Evolutionary conservation across 1,140 invertebrate species (phyloP).

Genomic region (Antheraea mylitta): DNA sequence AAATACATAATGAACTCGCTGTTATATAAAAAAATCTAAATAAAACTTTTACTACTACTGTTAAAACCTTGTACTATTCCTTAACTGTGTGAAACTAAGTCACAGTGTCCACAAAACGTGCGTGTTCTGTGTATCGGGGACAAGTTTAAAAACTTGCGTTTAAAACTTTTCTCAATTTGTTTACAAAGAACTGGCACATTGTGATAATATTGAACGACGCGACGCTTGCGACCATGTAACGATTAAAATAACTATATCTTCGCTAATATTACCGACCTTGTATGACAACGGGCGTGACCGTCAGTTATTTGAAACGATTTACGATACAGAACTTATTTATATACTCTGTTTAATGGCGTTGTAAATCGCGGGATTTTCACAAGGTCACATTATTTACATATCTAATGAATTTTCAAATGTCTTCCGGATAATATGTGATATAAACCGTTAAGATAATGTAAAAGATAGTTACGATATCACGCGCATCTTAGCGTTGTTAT

Average conservation of each 20-base stretch:
- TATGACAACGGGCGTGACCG: slow-evolving; percentile 24
- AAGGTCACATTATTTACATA: not conserved
- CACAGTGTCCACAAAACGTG: not conserved
- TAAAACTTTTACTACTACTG: not conserved
- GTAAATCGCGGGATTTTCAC: not conserved
- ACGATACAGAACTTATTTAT: slow-evolving; percentile 15
- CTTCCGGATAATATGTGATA: not conserved
- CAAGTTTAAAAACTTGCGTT: not conserved
- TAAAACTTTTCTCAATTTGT: slow-evolving; percentile 11
- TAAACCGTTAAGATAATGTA: not conserved
- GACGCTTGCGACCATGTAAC: slow-evolving; percentile 15
- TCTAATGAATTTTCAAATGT: not conserved
- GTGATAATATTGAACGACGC: slow-evolving; percentile 12
- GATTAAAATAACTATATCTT: slow-evolving; percentile 22
- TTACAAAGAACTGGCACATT: slow-evolving; percentile 7
- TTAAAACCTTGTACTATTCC: not conserved
- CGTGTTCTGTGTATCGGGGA: slow-evolving; percentile 9
- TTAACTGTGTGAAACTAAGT: slow-evolving; percentile 4
- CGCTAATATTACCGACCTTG: slow-evolving; percentile 34
- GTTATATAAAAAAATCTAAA: not conserved
- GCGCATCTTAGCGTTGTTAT: not conserved
- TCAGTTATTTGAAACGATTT: slow-evolving; percentile 22
- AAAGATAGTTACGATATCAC: not conserved
- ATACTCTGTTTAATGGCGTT: not conserved
- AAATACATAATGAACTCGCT: too few relatives aligned